Evolutionary conservation across 1,140 invertebrate species (phyloP), one percentile per base, ranked within the genome.

Genomic region (Zaprionus ornatus): DNA sequence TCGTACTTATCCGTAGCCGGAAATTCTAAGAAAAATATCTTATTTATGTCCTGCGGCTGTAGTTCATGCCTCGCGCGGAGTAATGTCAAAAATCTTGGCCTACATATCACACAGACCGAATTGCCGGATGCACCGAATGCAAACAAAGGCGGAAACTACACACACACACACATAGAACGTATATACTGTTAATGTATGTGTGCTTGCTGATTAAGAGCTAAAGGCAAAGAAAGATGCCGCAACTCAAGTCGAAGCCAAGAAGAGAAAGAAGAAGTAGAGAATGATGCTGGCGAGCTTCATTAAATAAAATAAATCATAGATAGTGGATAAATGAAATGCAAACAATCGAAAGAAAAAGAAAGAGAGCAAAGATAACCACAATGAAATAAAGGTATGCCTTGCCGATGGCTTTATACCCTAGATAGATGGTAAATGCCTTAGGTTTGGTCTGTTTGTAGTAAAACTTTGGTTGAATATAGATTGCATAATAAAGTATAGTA

Each of bases 31-130:
- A 76, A 88, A 80, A 88, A 88, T 90, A 84, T 84, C 85, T 88
- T 88, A 88, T 88, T 88, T 88, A 90, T 88, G 85, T 81, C 84
- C 84, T 88, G 84, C 77, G 81, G 84, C 84, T 84, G 75, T 84
- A 81, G 74, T 80, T 84, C 77, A 83, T 74, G 73, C 77, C 60
- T 59, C 70, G 59, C 66, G 67, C 82, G 72, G 78, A 70, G 79
- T 80, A 84, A 84, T 84, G 82, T 84, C 81, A 84, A 87, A 85
- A 88, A 80, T 80, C 68, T 77, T 87, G 83, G 84, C 85, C 77
- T 65, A 87, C 80, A 84, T 87, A 88, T 74, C 40, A 60, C 45
- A 50, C 72, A 61, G 37, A 61, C 48, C 48, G 37, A 76, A 54
- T 69, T 64, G 54, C 60, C 35, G 64, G 27, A 50, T 59, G 19